Evolutionary conservation across 2,888 invertebrate genomes (phyloP), one percentile per base, ranked within the genome.

Genomic region (Diplazon laetatorius): DNA sequence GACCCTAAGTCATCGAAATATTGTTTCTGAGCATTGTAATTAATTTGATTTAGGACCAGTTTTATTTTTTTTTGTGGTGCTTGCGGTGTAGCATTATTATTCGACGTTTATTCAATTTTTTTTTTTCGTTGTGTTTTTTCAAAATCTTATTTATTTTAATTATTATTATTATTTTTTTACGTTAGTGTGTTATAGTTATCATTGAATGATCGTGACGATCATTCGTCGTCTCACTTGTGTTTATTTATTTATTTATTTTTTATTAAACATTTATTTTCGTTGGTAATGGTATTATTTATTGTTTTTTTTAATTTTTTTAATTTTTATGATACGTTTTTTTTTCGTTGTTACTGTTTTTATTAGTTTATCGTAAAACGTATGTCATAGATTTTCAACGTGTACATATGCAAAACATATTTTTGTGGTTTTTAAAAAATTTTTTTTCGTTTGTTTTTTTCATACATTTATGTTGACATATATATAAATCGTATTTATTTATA

Each of bases 41-140:
- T 86, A 85, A 30, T 30, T 85, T 84, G n/a, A n/a, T n/a, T n/a
- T n/a, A n/a, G n/a, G n/a, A n/a, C n/a, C n/a, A n/a, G n/a, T n/a
- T n/a, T n/a, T n/a, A n/a, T 87, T 89, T 87, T 86, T 85, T 87
- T 84, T 82, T 87, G 84, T 88, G 89, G 87, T 89, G 89, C 89
- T 89, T 90, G 89, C 87, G 87, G 87, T 90, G 89, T 90, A 89
- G 87, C 86, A 85, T 86, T 86, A 81, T 82, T 70, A 85, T 84
- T 81, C 86, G 25, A 63, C 25, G 75, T 72, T 71, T 72, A 46
- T 30, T 70, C n/a, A n/a, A n/a, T n/a, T n/a, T n/a, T n/a, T n/a
- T n/a, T n/a, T n/a, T n/a, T n/a, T n/a, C n/a, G n/a, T n/a, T n/a
- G n/a, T n/a, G n/a, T n/a, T n/a, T n/a, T n/a, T n/a, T n/a, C n/a